Base-by-base conservation (phyloP, 2,113 vertebrate species). In the Platichthys flesus region DNA sequence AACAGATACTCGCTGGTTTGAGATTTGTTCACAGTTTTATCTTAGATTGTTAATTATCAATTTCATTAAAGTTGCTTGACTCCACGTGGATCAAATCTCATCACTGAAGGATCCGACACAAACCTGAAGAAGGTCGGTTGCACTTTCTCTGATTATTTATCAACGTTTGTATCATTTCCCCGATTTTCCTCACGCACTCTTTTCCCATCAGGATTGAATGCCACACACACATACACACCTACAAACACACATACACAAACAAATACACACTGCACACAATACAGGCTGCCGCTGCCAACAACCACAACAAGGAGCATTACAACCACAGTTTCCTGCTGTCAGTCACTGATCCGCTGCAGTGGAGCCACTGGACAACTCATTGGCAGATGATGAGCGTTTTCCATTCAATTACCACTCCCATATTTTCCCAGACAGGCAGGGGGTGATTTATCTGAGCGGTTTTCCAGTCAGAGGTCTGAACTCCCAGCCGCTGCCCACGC, bases 321-420 rank as follows among this genome's bases (percentile, higher is more conserved):
- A 49, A 58, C 69, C 68, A 31, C 57, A 37, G 59, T 67, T 72
- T 78, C 82, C 78, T 69, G 60, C 57, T 72, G 67, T 85, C 84
- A 74, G 59, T 69, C 65, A 70, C 10, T 52, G 51, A 83, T 51
- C 54, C 1, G 37, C 82, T 67, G 69, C 71, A 65, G 31, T 58
- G 54, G 72, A 78, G 61, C 62, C 55, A 78, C 65, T 72, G 71
- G 81, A 84, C 55, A 71, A 67, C 62, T 71, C 65, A 47, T 81
- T 80, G 62, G 60, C 52, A 65, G 69, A 81, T 83, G 76, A 87
- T 79, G 56, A 81, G 75, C 42, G 55, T 62, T 86, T 78, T 86
- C 76, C 76, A 72, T 79, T 83, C 77, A 84, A 83, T 89, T 86
- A 86, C 68, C 71, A 23, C 59, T 60, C 59, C 71, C 45, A 16